Evolutionary conservation across 2,888 invertebrate species (phyloP).

Genomic region (Caenorhabditis sulstoni): DNA sequence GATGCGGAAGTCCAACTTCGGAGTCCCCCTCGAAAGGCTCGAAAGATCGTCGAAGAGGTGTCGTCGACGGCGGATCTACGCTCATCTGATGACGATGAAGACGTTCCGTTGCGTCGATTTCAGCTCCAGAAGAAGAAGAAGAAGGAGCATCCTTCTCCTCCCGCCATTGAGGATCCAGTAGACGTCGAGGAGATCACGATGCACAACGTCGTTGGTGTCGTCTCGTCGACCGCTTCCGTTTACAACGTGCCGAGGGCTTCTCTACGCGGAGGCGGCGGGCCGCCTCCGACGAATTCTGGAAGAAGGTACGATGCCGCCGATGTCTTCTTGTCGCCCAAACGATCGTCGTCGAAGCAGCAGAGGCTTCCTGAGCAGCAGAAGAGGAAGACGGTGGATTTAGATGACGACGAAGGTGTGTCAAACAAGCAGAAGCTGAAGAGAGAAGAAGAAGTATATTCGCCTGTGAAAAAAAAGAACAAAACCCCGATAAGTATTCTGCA

Average conservation of each 20-base stretch:
- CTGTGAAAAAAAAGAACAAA: background rate
- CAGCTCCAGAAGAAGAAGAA: background rate
- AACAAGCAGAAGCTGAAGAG: background rate
- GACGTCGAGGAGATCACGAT: background rate
- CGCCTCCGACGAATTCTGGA: no score
- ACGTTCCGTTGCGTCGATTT: no score
- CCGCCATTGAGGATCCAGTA: background rate
- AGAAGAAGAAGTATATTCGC: background rate
- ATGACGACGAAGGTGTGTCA: background rate
- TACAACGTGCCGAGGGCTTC: background rate
- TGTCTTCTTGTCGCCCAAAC: background rate
- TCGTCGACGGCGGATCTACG: constrained; percentile 8
- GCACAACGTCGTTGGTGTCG: constrained; percentile 2
- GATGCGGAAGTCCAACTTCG: no score
- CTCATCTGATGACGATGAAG: background rate
- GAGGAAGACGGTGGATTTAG: background rate
- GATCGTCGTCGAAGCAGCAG: background rate
- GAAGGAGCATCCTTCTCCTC: background rate
- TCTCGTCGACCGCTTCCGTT: constrained; percentile 1
- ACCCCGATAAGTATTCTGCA: background rate
- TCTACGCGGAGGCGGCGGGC: no score
- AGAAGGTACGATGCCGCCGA: background rate
- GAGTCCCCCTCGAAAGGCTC: background rate
- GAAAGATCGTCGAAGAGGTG: constrained; percentile 7
- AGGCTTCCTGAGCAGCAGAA: background rate